These are phyloP conservation scores for Lordiphosa clarofinis DNA, from an alignment of 1,140 invertebrate genomes.

Conservation along the genomic window DNA sequence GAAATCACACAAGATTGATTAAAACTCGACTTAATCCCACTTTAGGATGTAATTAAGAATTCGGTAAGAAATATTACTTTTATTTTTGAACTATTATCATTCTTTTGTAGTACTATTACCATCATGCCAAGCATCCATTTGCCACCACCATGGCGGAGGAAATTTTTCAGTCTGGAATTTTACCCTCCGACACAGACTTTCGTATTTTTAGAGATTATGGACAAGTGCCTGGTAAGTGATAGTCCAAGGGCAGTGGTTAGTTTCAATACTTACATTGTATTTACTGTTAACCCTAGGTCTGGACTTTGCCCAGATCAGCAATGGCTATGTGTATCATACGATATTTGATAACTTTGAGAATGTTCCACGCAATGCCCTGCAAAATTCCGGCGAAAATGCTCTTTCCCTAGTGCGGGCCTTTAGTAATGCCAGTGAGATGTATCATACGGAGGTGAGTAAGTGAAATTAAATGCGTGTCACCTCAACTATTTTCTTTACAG, in stretches of 20 bases:
- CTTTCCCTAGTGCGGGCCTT: slow-evolving; percentile 85
- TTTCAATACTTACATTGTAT: background rate
- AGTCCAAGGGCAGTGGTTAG: background rate
- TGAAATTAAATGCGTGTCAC: too few species aligned
- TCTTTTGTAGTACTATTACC: slow-evolving; percentile 88
- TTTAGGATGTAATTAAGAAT: too few species aligned
- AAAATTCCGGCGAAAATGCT: slow-evolving; percentile 90
- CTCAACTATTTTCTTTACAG: slow-evolving; percentile 35
- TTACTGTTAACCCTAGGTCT: slow-evolving; percentile 83
- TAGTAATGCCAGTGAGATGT: slow-evolving; percentile 83
- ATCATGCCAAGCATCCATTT: slow-evolving; percentile 89
- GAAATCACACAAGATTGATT: too few species aligned
- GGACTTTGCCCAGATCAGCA: slow-evolving; percentile 94
- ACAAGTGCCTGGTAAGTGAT: slow-evolving; percentile 78
- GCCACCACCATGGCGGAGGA: slow-evolving; percentile 90
- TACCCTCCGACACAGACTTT: slow-evolving; percentile 94
- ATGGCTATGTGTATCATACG: slow-evolving; percentile 96
- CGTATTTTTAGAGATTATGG: slow-evolving; percentile 89
- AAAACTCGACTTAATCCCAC: too few species aligned
- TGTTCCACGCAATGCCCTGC: slow-evolving; percentile 89
- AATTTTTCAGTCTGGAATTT: slow-evolving; percentile 90
- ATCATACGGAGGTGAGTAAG: slow-evolving; percentile 71
- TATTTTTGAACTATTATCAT: slow-evolving; percentile 76
- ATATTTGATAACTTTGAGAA: slow-evolving; percentile 88
- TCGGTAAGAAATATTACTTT: too few species aligned